A percentile compares a stretch with the other conserved stretches of the same genome.
phyloP scores from a whole-genome alignment of 2,113 vertebrate species.

The Cervus canadensis region DNA sequence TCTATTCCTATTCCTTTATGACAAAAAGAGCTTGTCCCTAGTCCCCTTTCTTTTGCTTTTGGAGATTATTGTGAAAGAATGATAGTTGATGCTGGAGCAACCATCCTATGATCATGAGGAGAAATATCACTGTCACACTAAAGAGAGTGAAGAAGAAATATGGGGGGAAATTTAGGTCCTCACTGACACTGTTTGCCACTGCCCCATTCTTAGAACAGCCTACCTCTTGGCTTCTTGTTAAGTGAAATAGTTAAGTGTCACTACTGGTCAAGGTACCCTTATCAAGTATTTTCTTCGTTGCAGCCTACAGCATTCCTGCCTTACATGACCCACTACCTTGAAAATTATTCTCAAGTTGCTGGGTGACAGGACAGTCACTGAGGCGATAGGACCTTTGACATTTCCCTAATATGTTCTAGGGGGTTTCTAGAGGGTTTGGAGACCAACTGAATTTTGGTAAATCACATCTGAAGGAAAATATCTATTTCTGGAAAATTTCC shows the following conservation, averaged over 20 bases:
- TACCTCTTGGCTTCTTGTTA: neutral
- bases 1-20: neutral
- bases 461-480: neutral
- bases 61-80: neutral
- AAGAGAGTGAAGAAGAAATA: neutral
- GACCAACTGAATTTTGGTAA: neutral
- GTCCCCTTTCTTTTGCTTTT: neutral
- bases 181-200: neutral
- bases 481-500: neutral
- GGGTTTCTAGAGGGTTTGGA: neutral
- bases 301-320: neutral
- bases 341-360: neutral
- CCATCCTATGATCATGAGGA: neutral
- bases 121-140: neutral
- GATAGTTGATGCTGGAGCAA: neutral
- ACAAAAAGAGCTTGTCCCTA: neutral
- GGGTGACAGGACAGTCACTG: neutral
- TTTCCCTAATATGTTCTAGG: neutral
- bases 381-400: neutral
- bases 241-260: neutral
- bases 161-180: neutral
- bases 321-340: neutral
- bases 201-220: neutral
- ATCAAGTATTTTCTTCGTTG: neutral
- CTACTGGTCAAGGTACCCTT: neutral